These are phyloP conservation scores for Xenopus petersii DNA, from an alignment of 2,797 vertebrate genomes.

Conservation along the genomic window DNA sequence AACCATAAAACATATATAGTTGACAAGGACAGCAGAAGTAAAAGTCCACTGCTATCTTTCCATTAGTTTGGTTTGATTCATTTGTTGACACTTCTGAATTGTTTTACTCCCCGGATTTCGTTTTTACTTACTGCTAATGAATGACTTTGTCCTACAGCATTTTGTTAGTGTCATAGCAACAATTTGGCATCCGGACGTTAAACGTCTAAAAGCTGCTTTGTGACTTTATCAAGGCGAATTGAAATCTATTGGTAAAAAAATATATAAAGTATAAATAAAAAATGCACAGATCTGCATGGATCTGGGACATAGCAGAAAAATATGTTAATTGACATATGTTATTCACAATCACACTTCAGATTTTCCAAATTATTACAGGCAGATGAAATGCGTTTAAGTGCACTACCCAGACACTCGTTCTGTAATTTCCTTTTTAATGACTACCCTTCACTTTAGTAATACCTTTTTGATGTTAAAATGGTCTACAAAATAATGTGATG, in stretches of 20 bases:
- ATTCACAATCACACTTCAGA: conserved; percentile 64
- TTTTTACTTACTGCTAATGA: conserved; percentile 24
- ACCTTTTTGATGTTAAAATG: conserved; percentile 66
- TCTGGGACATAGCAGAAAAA: too few relatives aligned
- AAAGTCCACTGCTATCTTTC: too few relatives aligned
- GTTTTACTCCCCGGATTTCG: background rate
- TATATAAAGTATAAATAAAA: too few relatives aligned
- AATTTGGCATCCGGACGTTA: conserved; percentile 49
- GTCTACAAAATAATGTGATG: conserved; percentile 62
- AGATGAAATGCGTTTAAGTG: conserved; percentile 61
- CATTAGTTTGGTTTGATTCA: too few relatives aligned
- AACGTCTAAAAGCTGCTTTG: conserved; percentile 48
- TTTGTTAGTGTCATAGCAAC: conserved; percentile 30
- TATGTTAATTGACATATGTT: conserved; percentile 22
- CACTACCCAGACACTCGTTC: conserved; percentile 57
- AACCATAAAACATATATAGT: too few relatives aligned
- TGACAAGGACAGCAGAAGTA: too few relatives aligned
- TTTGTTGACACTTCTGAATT: conserved; percentile 13
- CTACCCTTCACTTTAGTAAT: conserved; percentile 56
- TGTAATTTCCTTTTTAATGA: conserved; percentile 65
- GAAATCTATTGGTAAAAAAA: too few relatives aligned
- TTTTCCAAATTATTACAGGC: conserved; percentile 62
- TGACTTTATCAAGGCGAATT: conserved; percentile 35
- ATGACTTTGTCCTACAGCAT: conserved; percentile 11
- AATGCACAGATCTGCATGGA: too few relatives aligned